A percentile compares a stretch with the other conserved stretches of the same genome.
phyloP scores from a whole-genome alignment of 2,888 invertebrate species.

The Spodoptera picta region DNA sequence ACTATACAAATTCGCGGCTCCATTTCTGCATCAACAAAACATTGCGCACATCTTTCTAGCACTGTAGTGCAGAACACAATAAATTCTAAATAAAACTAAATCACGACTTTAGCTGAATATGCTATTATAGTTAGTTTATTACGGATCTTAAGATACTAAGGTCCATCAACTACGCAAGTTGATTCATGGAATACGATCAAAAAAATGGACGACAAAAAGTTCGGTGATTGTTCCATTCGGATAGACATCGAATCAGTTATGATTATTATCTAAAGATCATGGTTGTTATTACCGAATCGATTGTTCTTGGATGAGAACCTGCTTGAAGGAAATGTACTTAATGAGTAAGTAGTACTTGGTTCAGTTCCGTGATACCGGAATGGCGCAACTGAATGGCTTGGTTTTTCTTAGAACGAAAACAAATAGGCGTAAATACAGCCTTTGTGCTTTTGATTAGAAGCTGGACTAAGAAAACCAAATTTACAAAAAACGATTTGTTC shows the following conservation, averaged over 20 bases:
- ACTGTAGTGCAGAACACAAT: conserved; percentile 30
- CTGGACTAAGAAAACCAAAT: too few species aligned
- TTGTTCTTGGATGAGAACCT: background rate
- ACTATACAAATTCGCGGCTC: conserved; percentile 8
- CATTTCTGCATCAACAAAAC: conserved; percentile 25
- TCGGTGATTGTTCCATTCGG: conserved; percentile 8
- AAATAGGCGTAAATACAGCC: too few species aligned
- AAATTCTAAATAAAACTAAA: conserved; percentile 18
- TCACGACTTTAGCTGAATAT: background rate
- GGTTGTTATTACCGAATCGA: background rate
- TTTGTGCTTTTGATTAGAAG: too few species aligned
- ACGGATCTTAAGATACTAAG: conserved; percentile 30
- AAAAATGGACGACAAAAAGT: conserved; percentile 50
- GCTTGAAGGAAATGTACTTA: too few species aligned
- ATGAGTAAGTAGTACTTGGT: too few species aligned
- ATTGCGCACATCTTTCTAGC: conserved; percentile 35
- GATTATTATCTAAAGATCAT: conserved; percentile 1
- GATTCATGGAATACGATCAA: conserved; percentile 41
- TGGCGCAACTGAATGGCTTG: too few species aligned
- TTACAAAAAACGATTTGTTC: too few species aligned
- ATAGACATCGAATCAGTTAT: conserved; percentile 13
- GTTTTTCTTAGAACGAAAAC: too few species aligned
- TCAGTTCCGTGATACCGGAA: too few species aligned
- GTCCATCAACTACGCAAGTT: conserved; percentile 3
- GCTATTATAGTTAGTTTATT: background rate